Conservation (phyloP, 1,140 invertebrate species). For the Pollicipes pollicipes region DNA sequence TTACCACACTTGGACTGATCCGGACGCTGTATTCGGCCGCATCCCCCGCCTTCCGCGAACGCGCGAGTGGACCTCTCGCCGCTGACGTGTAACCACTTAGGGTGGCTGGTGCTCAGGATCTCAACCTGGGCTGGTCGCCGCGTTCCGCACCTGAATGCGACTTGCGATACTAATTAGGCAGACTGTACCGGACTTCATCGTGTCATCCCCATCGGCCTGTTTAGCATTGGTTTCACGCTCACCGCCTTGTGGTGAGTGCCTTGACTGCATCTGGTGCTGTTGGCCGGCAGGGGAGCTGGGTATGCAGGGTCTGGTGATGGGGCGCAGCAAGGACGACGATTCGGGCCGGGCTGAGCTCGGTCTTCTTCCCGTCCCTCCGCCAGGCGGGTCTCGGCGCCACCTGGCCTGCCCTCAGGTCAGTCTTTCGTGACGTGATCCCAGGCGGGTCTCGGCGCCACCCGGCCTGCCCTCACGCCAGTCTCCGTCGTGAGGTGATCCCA, state of each 20-base stretch:
- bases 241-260: neutral
- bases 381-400: conserved; percentile 21
- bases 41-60: no score
- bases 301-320: conserved; percentile 22
- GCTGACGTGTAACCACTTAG: no score
- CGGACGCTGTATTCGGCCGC: no score
- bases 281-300: conserved; percentile 25
- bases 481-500: no score
- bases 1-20: no score
- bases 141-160: neutral
- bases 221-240: neutral
- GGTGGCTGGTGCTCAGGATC: no score
- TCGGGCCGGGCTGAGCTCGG: conserved; percentile 25
- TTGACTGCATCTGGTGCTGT: neutral
- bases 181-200: neutral
- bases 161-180: neutral
- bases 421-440: no score
- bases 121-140: neutral
- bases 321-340: conserved; percentile 30
- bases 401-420: conserved; percentile 18
- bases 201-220: neutral
- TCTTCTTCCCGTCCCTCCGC: conserved; percentile 24
- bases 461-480: no score
- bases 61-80: no score
- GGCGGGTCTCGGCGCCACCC: no score